Evolutionary conservation across 2,797 vertebrate genomes (phyloP).

Genomic region (Octomys mimax): DNA sequence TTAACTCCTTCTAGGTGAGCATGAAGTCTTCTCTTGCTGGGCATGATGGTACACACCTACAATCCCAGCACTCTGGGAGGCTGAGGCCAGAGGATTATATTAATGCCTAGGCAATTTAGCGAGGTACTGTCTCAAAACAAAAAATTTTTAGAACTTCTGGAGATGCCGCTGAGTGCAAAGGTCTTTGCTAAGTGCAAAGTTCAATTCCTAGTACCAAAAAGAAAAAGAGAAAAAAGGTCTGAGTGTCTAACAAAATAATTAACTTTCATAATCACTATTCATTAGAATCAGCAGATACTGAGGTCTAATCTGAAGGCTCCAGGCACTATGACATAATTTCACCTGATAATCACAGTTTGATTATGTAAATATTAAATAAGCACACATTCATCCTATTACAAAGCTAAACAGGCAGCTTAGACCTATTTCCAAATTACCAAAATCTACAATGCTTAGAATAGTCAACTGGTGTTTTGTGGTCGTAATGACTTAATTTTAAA

Average conservation of each 20-base stretch:
- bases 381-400: not conserved
- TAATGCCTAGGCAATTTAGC: not conserved
- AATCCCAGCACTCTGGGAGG: not conserved
- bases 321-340: not conserved
- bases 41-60: not conserved
- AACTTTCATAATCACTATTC: not conserved
- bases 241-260: constrained; percentile 3
- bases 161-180: not conserved
- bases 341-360: not conserved
- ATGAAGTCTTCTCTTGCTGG: not conserved
- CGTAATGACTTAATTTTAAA: constrained; percentile 29
- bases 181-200: no score
- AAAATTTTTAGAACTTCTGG: not conserved
- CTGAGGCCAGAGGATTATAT: not conserved
- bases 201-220: not conserved
- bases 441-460: not conserved
- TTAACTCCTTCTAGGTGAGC: not conserved
- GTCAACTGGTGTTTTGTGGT: not conserved
- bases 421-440: not conserved
- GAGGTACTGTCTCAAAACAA: not conserved
- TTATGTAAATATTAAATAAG: not conserved
- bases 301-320: not conserved
- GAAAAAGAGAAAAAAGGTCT: not conserved
- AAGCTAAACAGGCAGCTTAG: not conserved
- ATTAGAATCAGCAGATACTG: not conserved